These are phyloP conservation scores for Bucorvus abyssinicus DNA, from an alignment of 2,797 vertebrate genomes.

Conservation along the genomic window DNA sequence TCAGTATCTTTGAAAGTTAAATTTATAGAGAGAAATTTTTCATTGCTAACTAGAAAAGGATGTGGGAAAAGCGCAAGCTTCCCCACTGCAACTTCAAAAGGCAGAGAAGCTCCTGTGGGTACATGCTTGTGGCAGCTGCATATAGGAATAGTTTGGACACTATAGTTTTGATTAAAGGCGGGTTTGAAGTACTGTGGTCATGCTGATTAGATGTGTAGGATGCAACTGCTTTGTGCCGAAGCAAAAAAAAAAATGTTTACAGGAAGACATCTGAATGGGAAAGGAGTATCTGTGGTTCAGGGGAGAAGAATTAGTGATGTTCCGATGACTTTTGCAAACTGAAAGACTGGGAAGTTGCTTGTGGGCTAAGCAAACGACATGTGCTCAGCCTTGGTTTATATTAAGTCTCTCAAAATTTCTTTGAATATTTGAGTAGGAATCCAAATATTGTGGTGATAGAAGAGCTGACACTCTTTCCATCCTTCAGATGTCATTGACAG, in stretches of 20 bases:
- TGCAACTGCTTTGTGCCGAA: conserved; percentile 21
- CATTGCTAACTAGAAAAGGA: background rate
- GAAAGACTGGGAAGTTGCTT: conserved; percentile 38
- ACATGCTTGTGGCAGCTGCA: background rate
- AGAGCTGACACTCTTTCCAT: background rate
- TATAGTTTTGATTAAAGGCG: background rate
- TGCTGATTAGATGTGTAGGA: background rate
- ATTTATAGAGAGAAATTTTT: background rate
- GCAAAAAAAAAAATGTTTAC: background rate
- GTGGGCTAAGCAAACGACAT: conserved; percentile 49
- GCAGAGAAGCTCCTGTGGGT: background rate
- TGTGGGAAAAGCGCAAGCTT: conserved; percentile 12
- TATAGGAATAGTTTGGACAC: background rate
- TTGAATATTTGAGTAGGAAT: conserved; percentile 31
- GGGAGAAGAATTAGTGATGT: conserved; percentile 49
- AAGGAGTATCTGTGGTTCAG: conserved; percentile 36
- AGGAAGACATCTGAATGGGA: background rate
- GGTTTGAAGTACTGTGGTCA: conserved; percentile 10
- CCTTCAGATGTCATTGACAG: background rate
- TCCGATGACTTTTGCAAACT: conserved; percentile 43
- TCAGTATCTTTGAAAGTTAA: background rate
- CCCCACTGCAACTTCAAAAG: conserved; percentile 10
- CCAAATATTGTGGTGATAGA: conserved; percentile 19
- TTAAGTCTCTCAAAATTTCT: conserved; percentile 27
- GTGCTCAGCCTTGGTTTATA: conserved; percentile 28